phyloP scores from a whole-genome alignment of 2,113 vertebrate species.

The Pteropus alecto region DNA sequence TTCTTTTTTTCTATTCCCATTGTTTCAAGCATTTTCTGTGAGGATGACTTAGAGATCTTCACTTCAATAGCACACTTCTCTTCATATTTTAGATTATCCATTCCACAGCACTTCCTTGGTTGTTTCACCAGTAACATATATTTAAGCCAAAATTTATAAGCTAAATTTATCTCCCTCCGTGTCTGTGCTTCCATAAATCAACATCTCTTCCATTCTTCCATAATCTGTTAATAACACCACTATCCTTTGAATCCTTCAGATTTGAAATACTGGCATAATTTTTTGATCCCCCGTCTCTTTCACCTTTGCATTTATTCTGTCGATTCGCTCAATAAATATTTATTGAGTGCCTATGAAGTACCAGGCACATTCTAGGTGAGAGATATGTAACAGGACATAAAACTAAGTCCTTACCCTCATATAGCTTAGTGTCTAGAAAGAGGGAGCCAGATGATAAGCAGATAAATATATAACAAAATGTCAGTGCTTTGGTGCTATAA shows the following conservation, averaged over 20 bases:
- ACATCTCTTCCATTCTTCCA: neutral
- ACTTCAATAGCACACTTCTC: neutral
- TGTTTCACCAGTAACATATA: neutral
- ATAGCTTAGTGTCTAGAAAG: neutral
- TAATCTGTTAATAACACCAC: neutral
- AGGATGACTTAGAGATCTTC: neutral
- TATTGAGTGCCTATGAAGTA: neutral
- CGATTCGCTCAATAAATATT: neutral
- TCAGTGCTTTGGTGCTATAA: neutral
- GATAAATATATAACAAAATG: neutral
- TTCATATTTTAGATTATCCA: neutral
- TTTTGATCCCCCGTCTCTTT: neutral
- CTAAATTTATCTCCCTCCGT: neutral
- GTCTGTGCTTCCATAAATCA: neutral
- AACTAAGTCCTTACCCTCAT: neutral
- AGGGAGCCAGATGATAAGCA: neutral
- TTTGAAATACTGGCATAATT: neutral
- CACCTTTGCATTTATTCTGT: neutral
- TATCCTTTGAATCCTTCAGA: neutral
- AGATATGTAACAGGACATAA: neutral
- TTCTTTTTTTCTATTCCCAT: neutral
- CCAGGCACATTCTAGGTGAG: neutral
- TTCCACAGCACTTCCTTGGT: neutral
- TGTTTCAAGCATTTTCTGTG: neutral
- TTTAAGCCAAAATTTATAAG: neutral